Evolutionary conservation across 2,888 invertebrate genomes (phyloP).

Genomic region (Microplitis deprimator): DNA sequence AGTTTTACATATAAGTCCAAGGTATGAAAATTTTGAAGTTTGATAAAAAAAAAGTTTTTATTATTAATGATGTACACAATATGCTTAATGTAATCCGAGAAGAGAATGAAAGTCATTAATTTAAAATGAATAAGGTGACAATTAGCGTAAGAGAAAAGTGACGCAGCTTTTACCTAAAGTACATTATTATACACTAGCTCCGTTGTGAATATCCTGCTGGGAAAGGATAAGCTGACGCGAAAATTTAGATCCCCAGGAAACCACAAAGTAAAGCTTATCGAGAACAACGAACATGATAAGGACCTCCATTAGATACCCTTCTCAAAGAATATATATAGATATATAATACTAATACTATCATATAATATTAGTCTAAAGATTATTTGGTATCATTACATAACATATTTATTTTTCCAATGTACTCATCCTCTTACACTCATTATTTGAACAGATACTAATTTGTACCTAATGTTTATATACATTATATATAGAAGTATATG

Average conservation of each 20-base stretch:
- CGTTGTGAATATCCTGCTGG: neutral
- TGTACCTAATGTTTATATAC: too few relatives aligned
- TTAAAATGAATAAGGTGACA: neutral
- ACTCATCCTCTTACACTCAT: neutral
- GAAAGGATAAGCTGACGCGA: conserved; percentile 3
- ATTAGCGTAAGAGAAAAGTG: conserved; percentile 19
- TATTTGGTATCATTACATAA: conserved; percentile 1
- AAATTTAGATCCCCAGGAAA: conserved; percentile 11
- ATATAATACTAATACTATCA: neutral
- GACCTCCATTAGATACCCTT: conserved; percentile 24
- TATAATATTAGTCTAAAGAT: neutral
- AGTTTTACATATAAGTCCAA: too few relatives aligned
- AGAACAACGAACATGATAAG: conserved; percentile 33
- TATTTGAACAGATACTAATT: too few relatives aligned
- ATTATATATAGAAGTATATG: neutral
- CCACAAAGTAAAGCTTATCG: conserved; percentile 32
- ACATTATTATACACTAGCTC: conserved; percentile 8
- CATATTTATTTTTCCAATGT: neutral
- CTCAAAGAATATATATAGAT: neutral
- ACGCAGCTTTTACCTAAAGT: neutral
- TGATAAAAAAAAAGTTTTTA: neutral
- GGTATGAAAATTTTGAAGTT: too few relatives aligned
- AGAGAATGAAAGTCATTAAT: neutral
- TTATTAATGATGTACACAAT: neutral
- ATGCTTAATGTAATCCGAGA: neutral